Conservation (phyloP, 2,797 vertebrate species). For the Cuniculus paca region DNA sequence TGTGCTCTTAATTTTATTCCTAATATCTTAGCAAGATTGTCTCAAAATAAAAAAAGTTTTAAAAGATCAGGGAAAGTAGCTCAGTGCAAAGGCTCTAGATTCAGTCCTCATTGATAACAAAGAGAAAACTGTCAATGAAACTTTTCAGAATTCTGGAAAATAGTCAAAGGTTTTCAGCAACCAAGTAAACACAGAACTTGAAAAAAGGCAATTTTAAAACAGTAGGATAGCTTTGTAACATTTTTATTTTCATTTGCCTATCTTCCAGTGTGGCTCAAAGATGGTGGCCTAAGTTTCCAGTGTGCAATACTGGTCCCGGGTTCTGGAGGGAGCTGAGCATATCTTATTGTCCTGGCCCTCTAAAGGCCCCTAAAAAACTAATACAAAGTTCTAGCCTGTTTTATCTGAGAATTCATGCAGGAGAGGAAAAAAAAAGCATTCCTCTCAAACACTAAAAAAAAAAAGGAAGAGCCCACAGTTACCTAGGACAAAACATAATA, state of each 20-base stretch:
- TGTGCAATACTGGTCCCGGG: neutral
- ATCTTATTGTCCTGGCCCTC: slow-evolving; percentile 24
- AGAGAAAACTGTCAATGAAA: slow-evolving; percentile 2
- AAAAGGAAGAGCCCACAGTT: neutral
- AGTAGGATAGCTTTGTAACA: neutral
- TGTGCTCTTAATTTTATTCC: neutral
- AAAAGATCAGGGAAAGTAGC: neutral
- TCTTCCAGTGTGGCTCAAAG: neutral
- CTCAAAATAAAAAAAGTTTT: neutral
- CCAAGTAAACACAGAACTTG: neutral
- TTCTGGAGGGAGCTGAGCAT: neutral
- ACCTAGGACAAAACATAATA: neutral
- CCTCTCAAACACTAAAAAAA: neutral
- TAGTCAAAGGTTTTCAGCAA: neutral
- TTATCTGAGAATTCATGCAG: neutral
- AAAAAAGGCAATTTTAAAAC: neutral
- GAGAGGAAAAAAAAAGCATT: slow-evolving; percentile 39
- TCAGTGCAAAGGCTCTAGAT: neutral
- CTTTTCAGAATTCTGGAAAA: slow-evolving; percentile 26
- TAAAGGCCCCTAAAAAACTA: neutral
- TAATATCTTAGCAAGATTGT: neutral
- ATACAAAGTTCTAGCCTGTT: neutral
- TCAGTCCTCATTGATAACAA: neutral
- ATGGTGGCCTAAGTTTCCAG: neutral
- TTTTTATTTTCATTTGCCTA: slow-evolving; percentile 11